A percentile compares a stretch with the other conserved stretches of the same genome.
phyloP scores from a whole-genome alignment of 2,113 vertebrate genomes.

The Serinus canaria region DNA sequence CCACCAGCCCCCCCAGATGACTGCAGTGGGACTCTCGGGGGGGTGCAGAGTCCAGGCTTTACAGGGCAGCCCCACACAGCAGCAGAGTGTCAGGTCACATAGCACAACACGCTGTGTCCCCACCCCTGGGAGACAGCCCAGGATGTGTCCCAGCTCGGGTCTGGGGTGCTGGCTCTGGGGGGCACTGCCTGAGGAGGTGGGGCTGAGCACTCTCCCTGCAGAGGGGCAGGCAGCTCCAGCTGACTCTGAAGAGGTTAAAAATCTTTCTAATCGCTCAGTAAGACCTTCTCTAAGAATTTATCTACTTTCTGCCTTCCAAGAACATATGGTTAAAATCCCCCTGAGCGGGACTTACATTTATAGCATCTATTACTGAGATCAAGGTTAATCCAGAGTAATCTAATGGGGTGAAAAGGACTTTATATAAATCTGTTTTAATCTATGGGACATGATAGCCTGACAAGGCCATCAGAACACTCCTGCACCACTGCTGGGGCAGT shows the following conservation, averaged over 20 bases:
- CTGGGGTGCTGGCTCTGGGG: neutral
- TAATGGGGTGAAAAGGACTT: constrained; percentile 69
- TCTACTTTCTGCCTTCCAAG: constrained; percentile 64
- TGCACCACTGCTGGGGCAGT: neutral
- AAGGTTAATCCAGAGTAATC: constrained; percentile 70
- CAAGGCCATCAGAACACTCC: neutral
- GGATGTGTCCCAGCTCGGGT: accelerated
- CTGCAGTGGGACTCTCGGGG: neutral
- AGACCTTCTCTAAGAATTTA: constrained; percentile 62
- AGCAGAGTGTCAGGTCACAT: neutral
- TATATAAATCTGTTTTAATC: constrained; percentile 63
- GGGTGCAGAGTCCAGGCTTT: neutral
- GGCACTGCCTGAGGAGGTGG: neutral
- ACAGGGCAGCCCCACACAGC: neutral
- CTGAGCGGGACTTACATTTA: constrained; percentile 63
- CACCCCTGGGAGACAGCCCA: neutral
- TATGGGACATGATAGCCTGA: constrained; percentile 41
- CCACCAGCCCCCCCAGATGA: neutral
- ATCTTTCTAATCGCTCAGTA: constrained; percentile 52
- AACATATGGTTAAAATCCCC: constrained; percentile 69
- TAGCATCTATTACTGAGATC: constrained; percentile 68
- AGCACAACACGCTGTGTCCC: accelerated
- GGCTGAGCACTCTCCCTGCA: neutral
- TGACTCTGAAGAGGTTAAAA: constrained; percentile 55
- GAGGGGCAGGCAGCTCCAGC: accelerated